Evolutionary conservation across 2,113 vertebrate genomes (phyloP).

Genomic region (Cricetomys ansorgei): DNA sequence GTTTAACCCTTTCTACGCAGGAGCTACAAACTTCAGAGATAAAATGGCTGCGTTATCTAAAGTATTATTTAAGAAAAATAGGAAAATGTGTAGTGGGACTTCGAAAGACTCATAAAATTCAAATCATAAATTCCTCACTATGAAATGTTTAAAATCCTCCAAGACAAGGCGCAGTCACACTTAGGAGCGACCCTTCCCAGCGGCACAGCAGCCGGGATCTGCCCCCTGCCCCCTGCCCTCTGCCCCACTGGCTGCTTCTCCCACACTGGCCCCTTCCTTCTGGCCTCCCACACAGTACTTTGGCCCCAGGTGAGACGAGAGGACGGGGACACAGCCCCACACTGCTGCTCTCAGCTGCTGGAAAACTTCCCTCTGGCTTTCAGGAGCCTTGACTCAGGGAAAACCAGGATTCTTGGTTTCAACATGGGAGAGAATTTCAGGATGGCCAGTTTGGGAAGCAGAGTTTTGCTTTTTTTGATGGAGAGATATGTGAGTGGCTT

Average conservation of each 20-base stretch:
- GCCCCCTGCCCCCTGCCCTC: background rate
- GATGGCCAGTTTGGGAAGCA: background rate
- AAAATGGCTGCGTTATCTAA: slow-evolving; percentile 4
- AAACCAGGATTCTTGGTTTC: background rate
- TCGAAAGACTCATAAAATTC: background rate
- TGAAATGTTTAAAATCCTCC: background rate
- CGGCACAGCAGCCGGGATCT: background rate
- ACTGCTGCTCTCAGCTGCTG: too few species aligned
- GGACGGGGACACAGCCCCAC: too few species aligned
- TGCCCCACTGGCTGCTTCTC: background rate
- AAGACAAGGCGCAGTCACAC: accelerated
- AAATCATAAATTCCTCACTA: background rate
- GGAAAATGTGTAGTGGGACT: background rate
- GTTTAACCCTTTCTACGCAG: slow-evolving; percentile 36
- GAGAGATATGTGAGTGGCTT: background rate
- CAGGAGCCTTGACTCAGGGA: background rate
- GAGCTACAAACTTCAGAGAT: slow-evolving; percentile 48
- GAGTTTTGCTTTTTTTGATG: background rate
- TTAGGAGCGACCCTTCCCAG: background rate
- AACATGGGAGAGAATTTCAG: background rate
- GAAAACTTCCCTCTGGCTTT: background rate
- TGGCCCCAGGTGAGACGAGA: too few species aligned
- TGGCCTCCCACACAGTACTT: background rate
- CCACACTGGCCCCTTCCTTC: background rate
- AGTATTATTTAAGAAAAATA: background rate